Evolutionary conservation across 2,797 vertebrate genomes (phyloP), one percentile per base, ranked within the genome.

Genomic region (Buceros bicornis): DNA sequence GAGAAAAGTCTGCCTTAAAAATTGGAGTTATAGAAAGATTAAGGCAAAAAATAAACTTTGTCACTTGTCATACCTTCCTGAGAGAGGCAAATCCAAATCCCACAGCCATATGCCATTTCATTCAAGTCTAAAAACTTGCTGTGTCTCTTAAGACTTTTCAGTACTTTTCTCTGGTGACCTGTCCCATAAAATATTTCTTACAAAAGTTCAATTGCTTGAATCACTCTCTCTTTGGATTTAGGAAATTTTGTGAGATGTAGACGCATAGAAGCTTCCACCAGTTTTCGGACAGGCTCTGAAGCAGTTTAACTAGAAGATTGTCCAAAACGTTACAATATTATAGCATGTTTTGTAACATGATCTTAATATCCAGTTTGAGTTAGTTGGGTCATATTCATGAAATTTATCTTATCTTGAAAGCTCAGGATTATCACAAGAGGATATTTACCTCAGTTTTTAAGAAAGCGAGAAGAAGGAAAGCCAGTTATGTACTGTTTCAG

Each of bases 151-250:
- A 33, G 25, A 43, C 21, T 80, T 66, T 82, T 89, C 61, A 73
- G 82, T 89, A 66, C 47, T 82, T 87, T 87, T 84, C 66, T 91
- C 74, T 95, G 60, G 67, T 93, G 91, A 81, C 25, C n/a, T 77
- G 51, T 70, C 25, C 67, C 35, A 67, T 45, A 60, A 82, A 83
- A 87, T 45, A 57, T 42, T 64, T 83, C 47, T 78, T 7, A 50
- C 13, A 72, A 50, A 79, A 82, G 10, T 29, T 62, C 37, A 37
- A 31, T 40, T 50, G 25, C 40, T 91, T 60, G 43, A 72, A 77
- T 35, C 7, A 15, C 6, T 74, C 7, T 60, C 8, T 54, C 13
- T 74, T 72, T 69, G 19, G 83, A 60, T 0, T 54, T 37, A 28
- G 12, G 19, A 84, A 15, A 48, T 48, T 43, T 57, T 85, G 35